Percentiles rank a stretch among this genome's conserved stretches.
phyloP scores from a whole-genome alignment of 2,888 invertebrate species.

The Eilema depressum region DNA sequence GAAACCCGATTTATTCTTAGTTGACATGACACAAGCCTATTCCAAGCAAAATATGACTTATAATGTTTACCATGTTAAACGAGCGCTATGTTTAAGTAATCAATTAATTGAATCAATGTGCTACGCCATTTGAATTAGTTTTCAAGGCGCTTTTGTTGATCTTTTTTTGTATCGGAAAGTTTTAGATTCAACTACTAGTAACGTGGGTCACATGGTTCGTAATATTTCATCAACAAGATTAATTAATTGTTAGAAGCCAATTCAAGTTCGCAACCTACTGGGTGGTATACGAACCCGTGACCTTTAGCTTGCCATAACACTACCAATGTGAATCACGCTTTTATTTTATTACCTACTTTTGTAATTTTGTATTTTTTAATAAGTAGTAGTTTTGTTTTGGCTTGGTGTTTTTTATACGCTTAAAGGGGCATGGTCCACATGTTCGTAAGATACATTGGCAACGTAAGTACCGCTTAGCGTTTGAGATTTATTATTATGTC shows the following conservation, averaged over 20 bases:
- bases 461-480: background rate
- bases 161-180: conserved; percentile 1
- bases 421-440: background rate
- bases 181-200: background rate
- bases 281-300: background rate
- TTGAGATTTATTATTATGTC: background rate
- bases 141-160: background rate
- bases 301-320: background rate
- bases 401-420: background rate
- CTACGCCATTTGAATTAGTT: background rate
- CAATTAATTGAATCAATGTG: conserved; percentile 20
- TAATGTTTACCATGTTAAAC: conserved; percentile 22
- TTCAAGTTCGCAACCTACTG: background rate
- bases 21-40: no score
- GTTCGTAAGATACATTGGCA: background rate
- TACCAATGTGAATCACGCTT: no score
- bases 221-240: background rate
- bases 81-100: conserved; percentile 31
- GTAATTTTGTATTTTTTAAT: no score
- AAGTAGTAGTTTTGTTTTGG: background rate
- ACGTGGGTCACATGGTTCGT: background rate
- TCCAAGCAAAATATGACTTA: conserved; percentile 33
- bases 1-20: no score
- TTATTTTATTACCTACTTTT: no score
- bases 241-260: background rate